Conservation (phyloP, 2,113 vertebrate species). For the Scytalopus superciliaris region DNA sequence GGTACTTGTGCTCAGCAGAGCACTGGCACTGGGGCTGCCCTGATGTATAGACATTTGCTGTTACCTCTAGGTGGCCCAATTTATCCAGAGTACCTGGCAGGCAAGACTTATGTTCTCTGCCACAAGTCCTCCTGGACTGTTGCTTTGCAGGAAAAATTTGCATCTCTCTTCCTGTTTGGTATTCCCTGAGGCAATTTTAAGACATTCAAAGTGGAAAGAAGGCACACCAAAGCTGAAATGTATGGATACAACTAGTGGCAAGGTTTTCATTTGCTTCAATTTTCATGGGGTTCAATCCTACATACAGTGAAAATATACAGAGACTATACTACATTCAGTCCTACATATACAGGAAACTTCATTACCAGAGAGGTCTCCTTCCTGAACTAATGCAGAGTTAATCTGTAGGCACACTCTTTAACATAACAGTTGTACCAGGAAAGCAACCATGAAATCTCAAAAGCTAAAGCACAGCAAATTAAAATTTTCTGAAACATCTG, state of each 20-base stretch:
- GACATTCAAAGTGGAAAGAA: neutral
- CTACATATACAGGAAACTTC: neutral
- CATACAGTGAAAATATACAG: neutral
- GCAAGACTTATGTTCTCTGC: neutral
- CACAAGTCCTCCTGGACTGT: neutral
- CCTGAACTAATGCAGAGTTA: slow-evolving; percentile 10
- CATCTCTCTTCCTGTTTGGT: neutral
- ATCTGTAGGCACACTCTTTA: slow-evolving; percentile 58
- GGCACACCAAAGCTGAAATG: neutral
- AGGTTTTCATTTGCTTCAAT: neutral
- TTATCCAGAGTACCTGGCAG: slow-evolving; percentile 43
- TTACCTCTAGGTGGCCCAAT: slow-evolving; percentile 66
- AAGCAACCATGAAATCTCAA: slow-evolving; percentile 44
- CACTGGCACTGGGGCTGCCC: neutral
- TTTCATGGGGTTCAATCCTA: neutral
- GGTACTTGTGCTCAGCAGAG: accelerated
- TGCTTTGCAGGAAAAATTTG: neutral
- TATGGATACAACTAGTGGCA: neutral
- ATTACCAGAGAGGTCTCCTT: neutral
- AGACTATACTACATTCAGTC: neutral
- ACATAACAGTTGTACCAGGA: slow-evolving; percentile 45
- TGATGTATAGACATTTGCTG: neutral
- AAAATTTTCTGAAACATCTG: slow-evolving; percentile 55
- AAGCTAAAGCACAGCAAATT: slow-evolving; percentile 52
- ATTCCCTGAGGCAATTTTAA: neutral